A percentile compares a stretch with the other conserved stretches of the same genome.
Conservation (phyloP, 2,797 vertebrate genomes). For the Melanogrammus aeglefinus region DNA sequence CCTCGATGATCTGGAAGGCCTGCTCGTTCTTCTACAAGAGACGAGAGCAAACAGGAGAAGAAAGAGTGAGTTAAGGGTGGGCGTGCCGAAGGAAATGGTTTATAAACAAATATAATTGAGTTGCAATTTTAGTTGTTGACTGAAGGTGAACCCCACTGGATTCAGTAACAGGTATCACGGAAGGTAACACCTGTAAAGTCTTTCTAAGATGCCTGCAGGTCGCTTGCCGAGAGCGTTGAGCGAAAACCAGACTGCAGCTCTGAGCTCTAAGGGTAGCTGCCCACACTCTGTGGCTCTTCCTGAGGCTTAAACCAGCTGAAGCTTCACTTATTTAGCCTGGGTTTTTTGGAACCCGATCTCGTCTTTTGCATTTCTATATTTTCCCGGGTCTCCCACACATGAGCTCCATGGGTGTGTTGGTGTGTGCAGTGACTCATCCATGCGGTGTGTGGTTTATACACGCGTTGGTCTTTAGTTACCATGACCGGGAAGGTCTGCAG, state of each 20-base stretch:
- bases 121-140: background rate
- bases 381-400: background rate
- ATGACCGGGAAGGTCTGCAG: conserved; percentile 83
- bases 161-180: too few species aligned
- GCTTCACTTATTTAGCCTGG: too few species aligned
- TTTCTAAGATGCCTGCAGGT: background rate
- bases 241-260: background rate
- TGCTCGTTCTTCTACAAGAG: conserved; percentile 79
- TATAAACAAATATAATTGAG: too few species aligned
- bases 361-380: background rate
- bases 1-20: conserved; percentile 89
- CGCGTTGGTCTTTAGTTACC: conserved; percentile 66
- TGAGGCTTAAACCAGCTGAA: too few species aligned
- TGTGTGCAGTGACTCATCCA: background rate
- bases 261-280: too few species aligned
- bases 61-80: background rate
- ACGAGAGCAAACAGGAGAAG: background rate
- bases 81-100: too few species aligned
- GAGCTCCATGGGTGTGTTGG: background rate
- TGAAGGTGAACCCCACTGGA: background rate
- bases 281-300: too few species aligned
- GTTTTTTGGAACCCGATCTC: background rate
- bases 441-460: background rate
- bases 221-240: background rate
- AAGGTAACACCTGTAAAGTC: too few species aligned